Conservation (phyloP, 2,797 vertebrate genomes). For the Lophius americanus region DNA sequence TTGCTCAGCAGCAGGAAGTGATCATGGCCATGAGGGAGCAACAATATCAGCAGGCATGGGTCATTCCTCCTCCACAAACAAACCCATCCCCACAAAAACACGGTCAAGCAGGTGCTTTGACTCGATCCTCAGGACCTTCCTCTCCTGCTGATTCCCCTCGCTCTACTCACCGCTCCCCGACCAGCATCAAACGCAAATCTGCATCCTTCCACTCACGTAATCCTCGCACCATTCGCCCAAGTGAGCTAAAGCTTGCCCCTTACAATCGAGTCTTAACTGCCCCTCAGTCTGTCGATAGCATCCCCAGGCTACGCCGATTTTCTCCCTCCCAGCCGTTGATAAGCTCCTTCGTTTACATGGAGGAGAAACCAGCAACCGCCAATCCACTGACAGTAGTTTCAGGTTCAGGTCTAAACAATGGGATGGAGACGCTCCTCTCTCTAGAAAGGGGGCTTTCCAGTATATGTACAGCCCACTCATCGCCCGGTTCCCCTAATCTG, state of each 20-base stretch:
- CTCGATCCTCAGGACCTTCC: constrained; percentile 86
- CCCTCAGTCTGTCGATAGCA: constrained; percentile 95
- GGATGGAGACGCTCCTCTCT: constrained; percentile 47
- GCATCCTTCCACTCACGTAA: constrained; percentile 89
- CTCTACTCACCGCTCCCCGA: constrained; percentile 88
- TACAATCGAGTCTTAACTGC: constrained; percentile 93
- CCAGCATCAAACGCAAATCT: constrained; percentile 89
- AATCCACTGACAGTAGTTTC: constrained; percentile 62
- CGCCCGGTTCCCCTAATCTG: constrained; percentile 54
- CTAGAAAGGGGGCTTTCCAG: constrained; percentile 51
- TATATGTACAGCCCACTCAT: constrained; percentile 31
- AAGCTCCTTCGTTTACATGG: constrained; percentile 91
- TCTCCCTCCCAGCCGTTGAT: constrained; percentile 92
- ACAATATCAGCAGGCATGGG: constrained; percentile 88
- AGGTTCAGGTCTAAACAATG: constrained; percentile 63
- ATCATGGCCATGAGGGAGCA: constrained; percentile 98
- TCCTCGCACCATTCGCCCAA: constrained; percentile 90
- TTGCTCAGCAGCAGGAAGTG: constrained; percentile 96
- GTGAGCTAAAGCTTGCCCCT: constrained; percentile 92
- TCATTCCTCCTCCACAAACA: constrained; percentile 87
- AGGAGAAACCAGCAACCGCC: constrained; percentile 78
- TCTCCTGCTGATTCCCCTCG: constrained; percentile 89
- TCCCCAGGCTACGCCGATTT: constrained; percentile 92
- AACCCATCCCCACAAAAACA: constrained; percentile 91
- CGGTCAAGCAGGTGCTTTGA: constrained; percentile 60